Base-by-base conservation (phyloP, 2,797 vertebrate species). In the Ctenopoma kingsleyae region DNA sequence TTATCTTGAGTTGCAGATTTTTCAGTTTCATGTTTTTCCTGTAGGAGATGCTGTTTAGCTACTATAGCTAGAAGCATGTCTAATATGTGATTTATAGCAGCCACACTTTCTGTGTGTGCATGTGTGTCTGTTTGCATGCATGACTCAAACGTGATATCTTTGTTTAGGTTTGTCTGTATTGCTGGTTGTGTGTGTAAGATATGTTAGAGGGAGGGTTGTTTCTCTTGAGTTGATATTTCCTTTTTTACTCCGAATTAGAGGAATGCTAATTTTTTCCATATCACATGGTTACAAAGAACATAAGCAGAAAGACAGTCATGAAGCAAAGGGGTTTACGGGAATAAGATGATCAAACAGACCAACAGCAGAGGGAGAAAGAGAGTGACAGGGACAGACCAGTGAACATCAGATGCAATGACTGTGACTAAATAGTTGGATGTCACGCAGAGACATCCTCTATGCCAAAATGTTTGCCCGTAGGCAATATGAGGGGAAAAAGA, bases 41-140 rank as follows among this genome's bases (percentile, higher is more conserved):
- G 40, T 82, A 78, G 79, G 84, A 82, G 88, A 85, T 86, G 83
- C 86, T 87, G 80, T 91, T 86, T 57, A 90, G 70, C 81, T 76
- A 23, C 64, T 67, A 6, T 67, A 16, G 30, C 30, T 8, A 61
- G 40, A 73, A 15, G 63, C 3, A 32, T 20, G 30, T 71, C 25
- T 51, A 69, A 69, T 22, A 13, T 1, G 0, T 46, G 35, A 73
- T 67, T 49, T 46, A 52, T 20, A 47, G 46, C 30, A 50, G 27
- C 23, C 22, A 30, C n/a, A 44, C 52, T 74, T 10, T 54, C 59
- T 10, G 16, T 64, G 62, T 48, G 36, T 51, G 20, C 19, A 15
- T 27, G 44, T 61, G 59, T 53, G 19, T 74, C 19, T 30, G 52
- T 62, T 50, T 48, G 50, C 61, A 80, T 27, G 57, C 50, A 71